These are phyloP conservation scores for Premnoplex brunnescens DNA, from an alignment of 2,797 vertebrate species.

Conservation along the genomic window DNA sequence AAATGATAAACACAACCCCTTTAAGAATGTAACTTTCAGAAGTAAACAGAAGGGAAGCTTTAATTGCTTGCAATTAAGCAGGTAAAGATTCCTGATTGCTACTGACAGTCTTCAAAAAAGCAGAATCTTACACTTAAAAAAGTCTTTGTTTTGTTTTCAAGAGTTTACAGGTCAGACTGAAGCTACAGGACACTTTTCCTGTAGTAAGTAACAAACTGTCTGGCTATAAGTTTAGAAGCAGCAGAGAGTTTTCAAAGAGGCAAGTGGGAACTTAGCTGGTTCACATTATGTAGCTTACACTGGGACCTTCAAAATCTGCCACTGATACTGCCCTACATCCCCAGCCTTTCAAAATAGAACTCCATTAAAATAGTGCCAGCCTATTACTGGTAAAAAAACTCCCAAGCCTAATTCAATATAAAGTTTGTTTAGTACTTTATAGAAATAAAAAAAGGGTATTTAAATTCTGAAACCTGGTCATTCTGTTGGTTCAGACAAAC, in stretches of 20 bases:
- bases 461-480: neutral
- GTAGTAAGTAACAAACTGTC: neutral
- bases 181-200: neutral
- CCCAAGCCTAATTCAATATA: neutral
- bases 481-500: neutral
- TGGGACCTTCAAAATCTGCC: neutral
- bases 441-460: neutral
- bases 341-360: neutral
- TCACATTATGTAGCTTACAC: rapidly evolving
- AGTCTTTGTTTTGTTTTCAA: neutral
- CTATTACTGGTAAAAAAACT: neutral
- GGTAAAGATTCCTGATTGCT: neutral
- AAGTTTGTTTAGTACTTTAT: neutral
- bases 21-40: neutral
- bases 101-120: neutral
- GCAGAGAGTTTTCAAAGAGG: neutral
- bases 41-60: neutral
- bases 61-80: neutral
- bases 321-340: neutral
- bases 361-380: neutral
- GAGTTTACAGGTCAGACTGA: neutral
- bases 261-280: neutral
- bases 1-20: neutral
- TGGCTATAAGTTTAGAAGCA: neutral
- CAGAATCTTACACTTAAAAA: neutral